phyloP scores from a whole-genome alignment of 2,113 vertebrate genomes.

The Notiomystis cincta region DNA sequence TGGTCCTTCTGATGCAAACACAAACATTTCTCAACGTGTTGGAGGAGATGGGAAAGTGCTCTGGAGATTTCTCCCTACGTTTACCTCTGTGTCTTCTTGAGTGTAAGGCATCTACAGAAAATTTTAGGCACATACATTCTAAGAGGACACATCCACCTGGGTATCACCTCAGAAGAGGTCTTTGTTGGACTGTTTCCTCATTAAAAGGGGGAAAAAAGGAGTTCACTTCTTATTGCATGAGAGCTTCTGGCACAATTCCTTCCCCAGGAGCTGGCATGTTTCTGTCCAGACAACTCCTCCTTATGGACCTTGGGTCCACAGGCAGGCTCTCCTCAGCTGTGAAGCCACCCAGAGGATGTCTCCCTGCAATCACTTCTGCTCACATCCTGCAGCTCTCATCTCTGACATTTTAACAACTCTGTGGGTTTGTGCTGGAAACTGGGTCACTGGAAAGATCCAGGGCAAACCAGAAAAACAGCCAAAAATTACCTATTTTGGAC shows the following conservation, averaged over 20 bases:
- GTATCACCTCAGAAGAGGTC: neutral
- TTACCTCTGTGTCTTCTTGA: neutral
- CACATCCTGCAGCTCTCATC: neutral
- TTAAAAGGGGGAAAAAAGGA: neutral
- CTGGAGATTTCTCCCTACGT: neutral
- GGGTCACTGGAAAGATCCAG: neutral
- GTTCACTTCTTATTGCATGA: neutral
- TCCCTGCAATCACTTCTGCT: neutral
- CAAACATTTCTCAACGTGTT: neutral
- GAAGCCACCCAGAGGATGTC: neutral
- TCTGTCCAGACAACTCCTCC: neutral
- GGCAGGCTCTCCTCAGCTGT: neutral
- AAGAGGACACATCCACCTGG: neutral
- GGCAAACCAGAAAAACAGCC: neutral
- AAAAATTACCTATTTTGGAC: neutral
- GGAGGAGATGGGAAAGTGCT: neutral
- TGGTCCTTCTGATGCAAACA: neutral
- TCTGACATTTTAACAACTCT: neutral
- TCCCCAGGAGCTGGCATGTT: neutral
- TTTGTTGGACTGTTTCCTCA: neutral
- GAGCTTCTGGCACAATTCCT: neutral
- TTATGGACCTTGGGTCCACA: neutral
- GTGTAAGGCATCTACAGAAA: neutral
- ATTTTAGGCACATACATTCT: neutral
- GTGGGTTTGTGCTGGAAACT: neutral